Conservation (phyloP, 2,797 vertebrate species). For the Tauraco hartlaubi region DNA sequence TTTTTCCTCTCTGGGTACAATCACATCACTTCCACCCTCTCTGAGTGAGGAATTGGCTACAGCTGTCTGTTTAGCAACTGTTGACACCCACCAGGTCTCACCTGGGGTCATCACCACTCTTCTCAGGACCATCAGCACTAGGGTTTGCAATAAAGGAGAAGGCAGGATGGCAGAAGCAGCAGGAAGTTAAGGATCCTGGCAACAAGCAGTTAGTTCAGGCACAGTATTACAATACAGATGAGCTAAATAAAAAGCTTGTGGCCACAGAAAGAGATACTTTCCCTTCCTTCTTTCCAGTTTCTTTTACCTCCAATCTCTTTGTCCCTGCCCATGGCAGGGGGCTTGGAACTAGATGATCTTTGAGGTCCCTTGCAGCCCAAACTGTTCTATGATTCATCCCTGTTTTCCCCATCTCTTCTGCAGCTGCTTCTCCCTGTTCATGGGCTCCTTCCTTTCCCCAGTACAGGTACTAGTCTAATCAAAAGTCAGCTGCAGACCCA, state of each 20-base stretch:
- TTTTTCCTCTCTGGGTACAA: accelerated
- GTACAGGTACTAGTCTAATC: background rate
- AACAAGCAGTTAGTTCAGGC: background rate
- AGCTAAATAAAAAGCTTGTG: background rate
- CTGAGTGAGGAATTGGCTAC: background rate
- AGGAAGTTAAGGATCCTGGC: background rate
- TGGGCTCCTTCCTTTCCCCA: background rate
- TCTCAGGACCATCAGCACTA: background rate
- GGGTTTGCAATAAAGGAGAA: background rate
- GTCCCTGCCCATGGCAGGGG: too few relatives aligned
- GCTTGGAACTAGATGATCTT: too few relatives aligned
- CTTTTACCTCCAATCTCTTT: background rate
- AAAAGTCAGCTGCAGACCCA: background rate
- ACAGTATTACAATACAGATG: background rate
- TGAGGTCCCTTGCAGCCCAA: too few relatives aligned
- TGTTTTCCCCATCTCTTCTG: background rate
- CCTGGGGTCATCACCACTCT: background rate
- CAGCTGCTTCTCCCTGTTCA: background rate
- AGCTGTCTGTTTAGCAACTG: background rate
- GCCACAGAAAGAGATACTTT: background rate
- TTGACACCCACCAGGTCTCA: background rate
- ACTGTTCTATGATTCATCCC: too few relatives aligned
- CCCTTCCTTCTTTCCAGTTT: background rate
- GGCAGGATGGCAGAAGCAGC: background rate
- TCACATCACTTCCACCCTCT: background rate